A percentile compares a stretch with the other conserved stretches of the same genome.
Evolutionary conservation across 1,140 invertebrate genomes (phyloP).

Genomic region (Bombus turneri): DNA sequence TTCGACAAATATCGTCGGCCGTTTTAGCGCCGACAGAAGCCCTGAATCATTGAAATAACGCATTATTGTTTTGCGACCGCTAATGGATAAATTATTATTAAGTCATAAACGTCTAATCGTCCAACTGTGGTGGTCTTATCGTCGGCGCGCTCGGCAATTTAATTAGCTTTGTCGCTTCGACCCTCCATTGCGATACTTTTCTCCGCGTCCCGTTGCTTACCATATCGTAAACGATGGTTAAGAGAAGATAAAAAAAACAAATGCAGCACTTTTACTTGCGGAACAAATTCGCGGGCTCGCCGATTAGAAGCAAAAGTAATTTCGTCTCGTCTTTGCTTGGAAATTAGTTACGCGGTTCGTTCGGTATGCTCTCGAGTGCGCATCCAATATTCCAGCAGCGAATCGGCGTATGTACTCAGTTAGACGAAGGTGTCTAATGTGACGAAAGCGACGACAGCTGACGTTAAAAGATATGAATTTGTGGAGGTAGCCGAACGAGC

Average conservation of each 20-base stretch:
- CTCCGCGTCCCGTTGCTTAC: neutral
- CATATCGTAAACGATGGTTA: neutral
- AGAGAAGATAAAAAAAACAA: neutral
- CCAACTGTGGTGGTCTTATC: neutral
- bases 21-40: neutral
- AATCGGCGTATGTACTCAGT: conserved; percentile 29
- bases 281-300: neutral
- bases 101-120: conserved; percentile 21
- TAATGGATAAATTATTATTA: conserved; percentile 41
- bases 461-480: conserved; percentile 3
- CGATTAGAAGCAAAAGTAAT: conserved; percentile 20
- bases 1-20: neutral
- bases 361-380: neutral
- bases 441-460: conserved; percentile 4
- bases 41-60: conserved; percentile 31
- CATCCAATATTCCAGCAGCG: conserved; percentile 22
- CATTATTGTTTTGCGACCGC: conserved; percentile 38
- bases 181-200: neutral
- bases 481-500: neutral
- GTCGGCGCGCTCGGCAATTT: conserved; percentile 1
- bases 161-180: conserved; percentile 19
- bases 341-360: conserved; percentile 19
- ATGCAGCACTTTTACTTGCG: neutral
- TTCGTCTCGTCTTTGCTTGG: neutral
- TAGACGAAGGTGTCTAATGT: neutral